These are phyloP conservation scores for Channa striata DNA, from an alignment of 2,797 vertebrate genomes.

Conservation along the genomic window DNA sequence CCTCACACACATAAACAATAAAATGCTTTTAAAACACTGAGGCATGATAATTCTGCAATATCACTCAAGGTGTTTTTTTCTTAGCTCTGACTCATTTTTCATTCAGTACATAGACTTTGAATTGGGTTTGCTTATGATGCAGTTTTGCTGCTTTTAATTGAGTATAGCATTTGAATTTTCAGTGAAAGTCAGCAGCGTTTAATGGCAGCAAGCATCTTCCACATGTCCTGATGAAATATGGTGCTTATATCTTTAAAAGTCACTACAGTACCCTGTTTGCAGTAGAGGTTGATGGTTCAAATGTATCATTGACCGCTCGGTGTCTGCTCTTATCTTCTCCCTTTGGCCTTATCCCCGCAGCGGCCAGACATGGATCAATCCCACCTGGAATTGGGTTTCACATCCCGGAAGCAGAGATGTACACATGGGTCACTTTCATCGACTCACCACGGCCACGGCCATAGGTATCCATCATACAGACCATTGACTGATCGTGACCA, in stretches of 20 bases:
- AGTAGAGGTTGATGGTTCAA: constrained; percentile 72
- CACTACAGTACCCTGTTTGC: constrained; percentile 57
- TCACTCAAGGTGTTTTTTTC: background rate
- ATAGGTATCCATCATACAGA: constrained; percentile 66
- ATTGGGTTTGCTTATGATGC: background rate
- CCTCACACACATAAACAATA: background rate
- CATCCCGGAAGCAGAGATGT: constrained; percentile 78
- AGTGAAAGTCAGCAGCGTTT: constrained; percentile 20
- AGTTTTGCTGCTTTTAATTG: background rate
- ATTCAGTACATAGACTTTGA: background rate
- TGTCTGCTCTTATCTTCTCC: constrained; percentile 79
- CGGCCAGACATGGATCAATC: constrained; percentile 82
- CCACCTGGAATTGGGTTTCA: constrained; percentile 79
- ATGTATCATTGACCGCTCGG: constrained; percentile 72
- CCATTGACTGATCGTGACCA: constrained; percentile 72
- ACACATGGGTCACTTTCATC: constrained; percentile 79
- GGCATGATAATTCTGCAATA: background rate
- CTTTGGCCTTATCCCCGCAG: constrained; percentile 66
- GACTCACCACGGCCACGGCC: constrained; percentile 64
- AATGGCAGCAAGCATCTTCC: constrained; percentile 15
- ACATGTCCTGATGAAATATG: constrained; percentile 34
- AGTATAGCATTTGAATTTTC: constrained; percentile 13
- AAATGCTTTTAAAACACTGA: background rate
- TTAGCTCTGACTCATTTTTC: background rate
- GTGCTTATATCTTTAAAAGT: constrained; percentile 56